phyloP scores from a whole-genome alignment of 2,888 invertebrate species.

The Thymelicus sylvestris region DNA sequence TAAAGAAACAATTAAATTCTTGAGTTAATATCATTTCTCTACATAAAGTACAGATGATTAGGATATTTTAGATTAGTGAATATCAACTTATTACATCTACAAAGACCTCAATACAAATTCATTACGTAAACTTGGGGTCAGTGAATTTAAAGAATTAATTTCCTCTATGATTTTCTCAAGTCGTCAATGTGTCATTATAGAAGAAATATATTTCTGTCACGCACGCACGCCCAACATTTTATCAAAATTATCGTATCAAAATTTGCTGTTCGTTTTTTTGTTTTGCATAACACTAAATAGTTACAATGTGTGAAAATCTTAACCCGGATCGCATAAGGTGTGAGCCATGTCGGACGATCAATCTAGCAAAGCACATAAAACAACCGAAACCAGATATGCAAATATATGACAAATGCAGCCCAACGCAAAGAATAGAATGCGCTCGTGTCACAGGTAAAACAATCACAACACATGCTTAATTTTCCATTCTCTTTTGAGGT shows the following conservation, averaged over 20 bases:
- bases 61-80: too few species aligned
- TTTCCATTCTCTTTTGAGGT: too few species aligned
- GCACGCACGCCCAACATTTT: neutral
- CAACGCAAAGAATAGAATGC: conserved; percentile 56
- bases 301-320: conserved; percentile 63
- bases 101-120: too few species aligned
- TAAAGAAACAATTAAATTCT: too few species aligned
- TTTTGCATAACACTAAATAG: neutral
- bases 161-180: neutral
- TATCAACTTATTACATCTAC: too few species aligned
- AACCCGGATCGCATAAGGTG: conserved; percentile 58
- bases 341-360: conserved; percentile 75
- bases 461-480: neutral
- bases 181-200: conserved; percentile 22
- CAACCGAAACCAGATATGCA: conserved; percentile 73
- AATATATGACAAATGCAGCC: conserved; percentile 70
- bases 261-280: conserved; percentile 14
- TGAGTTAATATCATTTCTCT: too few species aligned
- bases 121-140: too few species aligned
- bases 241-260: conserved; percentile 11
- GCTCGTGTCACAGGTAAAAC: conserved; percentile 57
- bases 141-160: neutral
- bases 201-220: conserved; percentile 36
- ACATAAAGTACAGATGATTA: too few species aligned
- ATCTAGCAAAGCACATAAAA: conserved; percentile 65